Conservation (phyloP, 2,797 vertebrate species). For the Carduelis carduelis region DNA sequence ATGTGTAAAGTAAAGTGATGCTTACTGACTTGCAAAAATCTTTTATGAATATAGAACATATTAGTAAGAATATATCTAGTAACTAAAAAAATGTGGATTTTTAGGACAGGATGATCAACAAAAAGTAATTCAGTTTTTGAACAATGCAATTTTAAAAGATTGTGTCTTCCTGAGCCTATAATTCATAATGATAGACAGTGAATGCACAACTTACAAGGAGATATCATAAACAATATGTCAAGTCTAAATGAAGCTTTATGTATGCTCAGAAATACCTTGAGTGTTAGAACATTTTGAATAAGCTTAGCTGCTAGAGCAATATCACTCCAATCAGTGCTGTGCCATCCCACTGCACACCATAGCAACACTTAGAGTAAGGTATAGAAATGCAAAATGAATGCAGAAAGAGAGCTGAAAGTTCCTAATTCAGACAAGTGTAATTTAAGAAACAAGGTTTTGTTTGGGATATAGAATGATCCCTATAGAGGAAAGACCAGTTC, state of each 20-base stretch:
- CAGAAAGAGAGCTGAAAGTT: neutral
- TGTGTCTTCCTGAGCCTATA: neutral
- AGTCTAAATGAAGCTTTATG: neutral
- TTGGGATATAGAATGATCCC: neutral
- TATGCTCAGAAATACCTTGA: neutral
- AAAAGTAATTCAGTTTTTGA: neutral
- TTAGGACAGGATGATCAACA: neutral
- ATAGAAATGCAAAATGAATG: neutral
- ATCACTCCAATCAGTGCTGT: accelerated
- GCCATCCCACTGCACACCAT: neutral
- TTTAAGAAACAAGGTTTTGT: neutral
- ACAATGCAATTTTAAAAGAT: neutral
- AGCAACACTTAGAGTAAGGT: neutral
- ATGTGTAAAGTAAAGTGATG: neutral
- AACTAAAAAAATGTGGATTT: neutral
- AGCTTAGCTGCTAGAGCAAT: neutral
- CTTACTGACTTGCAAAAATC: neutral
- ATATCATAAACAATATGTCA: neutral
- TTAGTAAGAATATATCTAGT: neutral
- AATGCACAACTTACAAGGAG: neutral
- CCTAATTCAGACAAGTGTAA: neutral
- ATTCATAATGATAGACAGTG: neutral
- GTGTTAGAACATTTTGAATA: neutral
- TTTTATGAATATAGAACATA: neutral
- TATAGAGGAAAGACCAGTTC: neutral